Conservation (phyloP, 1,140 invertebrate species). For the Euura saliciscinereae region DNA sequence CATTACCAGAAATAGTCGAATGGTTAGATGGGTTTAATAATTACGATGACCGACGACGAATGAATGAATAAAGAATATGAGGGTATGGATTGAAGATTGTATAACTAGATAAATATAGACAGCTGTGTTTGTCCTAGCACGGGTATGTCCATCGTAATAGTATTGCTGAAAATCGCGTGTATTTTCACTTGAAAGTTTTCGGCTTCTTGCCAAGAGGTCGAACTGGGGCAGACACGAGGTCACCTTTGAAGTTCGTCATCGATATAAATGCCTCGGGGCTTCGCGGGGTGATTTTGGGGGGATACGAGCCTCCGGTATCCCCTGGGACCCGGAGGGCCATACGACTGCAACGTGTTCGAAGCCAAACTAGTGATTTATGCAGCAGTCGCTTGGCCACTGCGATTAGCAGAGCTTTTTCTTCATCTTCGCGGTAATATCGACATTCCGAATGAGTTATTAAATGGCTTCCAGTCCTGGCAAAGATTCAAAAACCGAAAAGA, state of each 20-base stretch:
- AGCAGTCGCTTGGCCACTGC: background rate
- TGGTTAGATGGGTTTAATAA: too few species aligned
- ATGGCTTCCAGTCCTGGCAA: too few species aligned
- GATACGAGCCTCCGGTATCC: background rate
- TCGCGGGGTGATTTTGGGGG: constrained; percentile 1
- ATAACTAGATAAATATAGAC: too few species aligned
- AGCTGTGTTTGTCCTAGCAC: too few species aligned
- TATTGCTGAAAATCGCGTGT: too few species aligned
- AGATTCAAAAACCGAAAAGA: too few species aligned
- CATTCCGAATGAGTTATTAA: too few species aligned
- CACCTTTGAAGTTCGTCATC: constrained; percentile 3
- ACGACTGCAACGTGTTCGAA: constrained; percentile 1
- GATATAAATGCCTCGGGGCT: constrained; percentile 5
- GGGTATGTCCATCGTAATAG: too few species aligned
- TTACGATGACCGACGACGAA: too few species aligned
- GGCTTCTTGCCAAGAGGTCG: background rate
- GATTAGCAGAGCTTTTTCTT: background rate
- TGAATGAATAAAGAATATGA: too few species aligned
- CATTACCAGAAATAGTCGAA: too few species aligned
- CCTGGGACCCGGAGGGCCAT: background rate
- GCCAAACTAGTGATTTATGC: constrained; percentile 1
- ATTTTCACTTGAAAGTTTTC: background rate
- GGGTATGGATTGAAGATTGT: too few species aligned
- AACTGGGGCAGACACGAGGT: background rate
- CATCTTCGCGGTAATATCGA: background rate